Evolutionary conservation across 2,888 invertebrate genomes (phyloP).

Genomic region (Calameuta pallipes): DNA sequence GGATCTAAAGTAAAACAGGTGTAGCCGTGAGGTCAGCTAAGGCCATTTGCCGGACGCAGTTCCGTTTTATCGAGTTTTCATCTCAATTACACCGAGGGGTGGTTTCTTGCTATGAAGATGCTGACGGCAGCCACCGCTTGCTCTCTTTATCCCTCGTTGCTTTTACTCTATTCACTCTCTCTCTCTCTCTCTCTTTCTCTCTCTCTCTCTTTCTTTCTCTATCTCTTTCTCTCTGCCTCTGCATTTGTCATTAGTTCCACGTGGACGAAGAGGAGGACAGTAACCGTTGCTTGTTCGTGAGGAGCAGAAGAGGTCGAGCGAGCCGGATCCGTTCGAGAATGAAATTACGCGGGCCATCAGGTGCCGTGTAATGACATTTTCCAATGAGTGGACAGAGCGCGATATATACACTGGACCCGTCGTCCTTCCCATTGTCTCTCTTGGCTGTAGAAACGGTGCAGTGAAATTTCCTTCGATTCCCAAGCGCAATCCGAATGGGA

Average conservation of each 20-base stretch:
- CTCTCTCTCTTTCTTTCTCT: too few species aligned
- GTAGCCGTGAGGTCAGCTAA: constrained; percentile 27
- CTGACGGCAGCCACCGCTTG: not conserved
- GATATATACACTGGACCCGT: not conserved
- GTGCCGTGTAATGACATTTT: constrained; percentile 52
- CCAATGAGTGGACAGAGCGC: constrained; percentile 39
- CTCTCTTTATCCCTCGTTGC: constrained; percentile 2
- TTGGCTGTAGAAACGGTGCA: not conserved
- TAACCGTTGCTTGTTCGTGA: constrained; percentile 23
- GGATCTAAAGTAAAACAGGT: not conserved
- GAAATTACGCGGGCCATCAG: constrained; percentile 48
- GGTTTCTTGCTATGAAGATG: not conserved
- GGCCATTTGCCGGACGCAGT: constrained; percentile 38
- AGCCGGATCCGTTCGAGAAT: constrained; percentile 30
- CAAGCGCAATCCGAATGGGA: not conserved
- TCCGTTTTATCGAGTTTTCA: constrained; percentile 38
- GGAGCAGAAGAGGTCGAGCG: constrained; percentile 11
- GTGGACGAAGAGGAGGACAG: constrained; percentile 37
- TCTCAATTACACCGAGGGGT: not conserved
- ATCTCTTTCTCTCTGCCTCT: constrained; percentile 14
- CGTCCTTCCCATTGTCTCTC: not conserved
- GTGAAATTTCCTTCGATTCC: not conserved
- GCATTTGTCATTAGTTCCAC: constrained; percentile 54
- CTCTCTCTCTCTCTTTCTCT: constrained; percentile 13
- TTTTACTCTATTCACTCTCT: constrained; percentile 14